Evolutionary conservation across 2,797 vertebrate species (phyloP).

Genomic region (Pelochelys cantorii): DNA sequence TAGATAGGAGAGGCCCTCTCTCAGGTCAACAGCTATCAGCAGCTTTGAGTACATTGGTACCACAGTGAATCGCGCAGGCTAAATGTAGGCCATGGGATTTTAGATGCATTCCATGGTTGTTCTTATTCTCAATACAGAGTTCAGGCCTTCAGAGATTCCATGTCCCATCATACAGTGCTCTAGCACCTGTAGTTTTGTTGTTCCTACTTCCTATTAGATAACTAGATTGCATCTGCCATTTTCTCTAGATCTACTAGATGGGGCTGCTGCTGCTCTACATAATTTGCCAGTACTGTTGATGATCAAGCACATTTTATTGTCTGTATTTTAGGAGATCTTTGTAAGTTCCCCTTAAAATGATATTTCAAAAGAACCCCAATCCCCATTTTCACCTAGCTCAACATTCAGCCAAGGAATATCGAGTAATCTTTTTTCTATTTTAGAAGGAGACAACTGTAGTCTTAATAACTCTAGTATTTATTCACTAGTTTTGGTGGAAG

Average conservation of each 20-base stretch:
- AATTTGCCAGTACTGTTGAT: not conserved
- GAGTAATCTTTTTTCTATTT: not conserved
- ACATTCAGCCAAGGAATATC: slow-evolving; percentile 11
- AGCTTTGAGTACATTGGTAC: not conserved
- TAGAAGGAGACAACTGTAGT: not conserved
- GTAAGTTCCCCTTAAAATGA: not conserved
- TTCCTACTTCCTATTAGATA: accelerated
- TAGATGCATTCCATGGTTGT: not conserved
- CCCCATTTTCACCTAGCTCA: not conserved
- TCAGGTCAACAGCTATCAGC: not conserved
- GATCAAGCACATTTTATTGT: not conserved
- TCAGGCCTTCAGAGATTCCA: accelerated
- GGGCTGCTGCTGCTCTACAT: not conserved
- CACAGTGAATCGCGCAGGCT: accelerated
- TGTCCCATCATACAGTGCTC: not conserved
- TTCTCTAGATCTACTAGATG: not conserved
- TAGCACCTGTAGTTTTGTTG: accelerated
- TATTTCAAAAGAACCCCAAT: not conserved
- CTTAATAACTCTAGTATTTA: not conserved
- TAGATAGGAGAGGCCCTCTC: not conserved
- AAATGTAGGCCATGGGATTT: accelerated
- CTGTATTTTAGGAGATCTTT: not conserved
- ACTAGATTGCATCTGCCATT: not conserved
- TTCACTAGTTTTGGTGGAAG: not conserved
- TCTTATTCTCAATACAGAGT: accelerated